phyloP scores from a whole-genome alignment of 2,113 vertebrate species.

The Jacana jacana region DNA sequence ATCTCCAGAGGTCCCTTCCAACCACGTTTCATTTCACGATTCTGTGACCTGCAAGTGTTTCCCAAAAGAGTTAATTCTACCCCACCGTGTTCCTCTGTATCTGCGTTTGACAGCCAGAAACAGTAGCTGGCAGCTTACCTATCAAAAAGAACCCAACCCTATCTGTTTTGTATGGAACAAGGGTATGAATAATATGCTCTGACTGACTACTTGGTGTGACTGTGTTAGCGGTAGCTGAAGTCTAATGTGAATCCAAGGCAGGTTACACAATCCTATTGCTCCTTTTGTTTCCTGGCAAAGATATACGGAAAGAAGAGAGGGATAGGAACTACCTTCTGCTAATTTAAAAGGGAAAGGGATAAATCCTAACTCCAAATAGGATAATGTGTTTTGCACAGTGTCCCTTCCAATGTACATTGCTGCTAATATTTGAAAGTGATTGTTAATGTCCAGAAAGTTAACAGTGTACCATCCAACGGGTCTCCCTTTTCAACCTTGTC shows the following conservation, averaged over 20 bases:
- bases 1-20: too few relatives aligned
- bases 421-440: background rate
- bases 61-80: background rate
- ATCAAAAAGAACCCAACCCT: background rate
- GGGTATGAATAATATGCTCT: background rate
- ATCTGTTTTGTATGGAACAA: background rate
- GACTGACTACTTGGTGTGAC: background rate
- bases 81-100: background rate
- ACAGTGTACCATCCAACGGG: background rate
- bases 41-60: background rate
- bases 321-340: background rate
- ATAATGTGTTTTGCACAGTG: background rate
- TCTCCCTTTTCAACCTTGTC: background rate
- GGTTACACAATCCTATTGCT: background rate
- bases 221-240: background rate
- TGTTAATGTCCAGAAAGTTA: background rate
- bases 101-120: background rate
- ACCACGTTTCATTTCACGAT: too few relatives aligned
- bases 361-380: background rate
- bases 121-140: background rate
- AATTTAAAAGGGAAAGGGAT: background rate
- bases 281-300: background rate
- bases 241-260: background rate
- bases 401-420: background rate
- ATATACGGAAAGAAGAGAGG: background rate